Evolutionary conservation across 1,140 invertebrate genomes (phyloP), one percentile per base, ranked within the genome.

Genomic region (Halesus radiatus): DNA sequence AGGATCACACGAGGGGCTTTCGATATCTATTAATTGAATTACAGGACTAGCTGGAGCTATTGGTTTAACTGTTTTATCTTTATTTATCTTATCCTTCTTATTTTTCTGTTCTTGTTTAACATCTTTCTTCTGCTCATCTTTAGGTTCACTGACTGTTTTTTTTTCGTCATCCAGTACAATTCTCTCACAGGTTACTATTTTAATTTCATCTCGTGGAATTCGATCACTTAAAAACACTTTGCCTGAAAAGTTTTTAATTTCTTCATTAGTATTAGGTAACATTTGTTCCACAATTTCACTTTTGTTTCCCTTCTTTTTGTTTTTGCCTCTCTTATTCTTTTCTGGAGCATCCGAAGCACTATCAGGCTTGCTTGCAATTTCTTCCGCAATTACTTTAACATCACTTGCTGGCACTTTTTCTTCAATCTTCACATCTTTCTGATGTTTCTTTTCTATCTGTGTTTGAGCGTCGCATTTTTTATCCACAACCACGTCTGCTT

Each of bases 231-330:
- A 32, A 29, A 66, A n/a, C 3, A 66, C 62, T 29, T 32, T 22
- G 1, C 29, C 75, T 13, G 26, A n/a, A 2, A 62, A 16, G 50
- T 16, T 37, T 76, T 37, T 26, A 66, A 32, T 73, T 58, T 73
- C 62, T 45, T 73, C 74, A 10, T 32, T 45, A 3, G 18, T 5
- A 58, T 29, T 45, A 10, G 60, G 15, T 70, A 54, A 23, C 3
- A 60, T 18, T 45, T 81, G 62, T 60, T 78, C 77, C 16, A 75
- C 53, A 3, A 74, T 68, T 53, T 81, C 76, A 54, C 45, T 32
- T 56, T 72, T 79, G 52, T 82, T 80, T 23, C 76, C 75, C 22
- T 79, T 82, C 53, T 83, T 83, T 50, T 83, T 83, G 64, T 83
- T 83, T 78, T 78, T 68, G n/a, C 80, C 80, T 18, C 32, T 26